Conservation (phyloP, 2,797 vertebrate species). For the Anolis apletophallus region DNA sequence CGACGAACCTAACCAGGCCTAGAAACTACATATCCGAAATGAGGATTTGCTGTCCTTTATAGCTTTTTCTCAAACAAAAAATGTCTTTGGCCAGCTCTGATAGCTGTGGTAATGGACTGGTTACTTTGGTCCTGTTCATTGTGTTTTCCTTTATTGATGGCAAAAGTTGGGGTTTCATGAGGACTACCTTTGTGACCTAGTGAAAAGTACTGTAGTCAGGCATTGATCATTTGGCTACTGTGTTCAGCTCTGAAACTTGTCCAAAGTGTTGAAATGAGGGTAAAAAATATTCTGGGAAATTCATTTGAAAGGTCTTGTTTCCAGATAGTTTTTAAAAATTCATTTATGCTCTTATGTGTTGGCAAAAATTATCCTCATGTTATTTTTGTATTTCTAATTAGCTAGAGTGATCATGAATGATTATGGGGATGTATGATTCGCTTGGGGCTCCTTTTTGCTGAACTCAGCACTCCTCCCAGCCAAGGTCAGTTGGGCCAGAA, state of each 20-base stretch:
- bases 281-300: slow-evolving; percentile 43
- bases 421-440: slow-evolving; percentile 3
- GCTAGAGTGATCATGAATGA: slow-evolving; percentile 49
- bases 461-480: slow-evolving; percentile 46
- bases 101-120: not conserved
- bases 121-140: not conserved
- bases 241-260: not conserved
- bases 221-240: not conserved
- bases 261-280: not conserved
- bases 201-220: not conserved
- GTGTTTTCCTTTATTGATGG: not conserved
- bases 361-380: slow-evolving; percentile 52
- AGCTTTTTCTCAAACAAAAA: not conserved
- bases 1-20: too few species aligned
- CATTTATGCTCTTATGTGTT: slow-evolving; percentile 63
- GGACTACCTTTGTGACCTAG: not conserved
- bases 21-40: too few species aligned
- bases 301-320: slow-evolving; percentile 50
- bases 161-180: not conserved
- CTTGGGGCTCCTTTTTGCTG: slow-evolving; percentile 55
- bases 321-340: slow-evolving; percentile 55
- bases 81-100: not conserved
- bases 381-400: slow-evolving; percentile 72
- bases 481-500: not conserved
- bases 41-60: not conserved